phyloP scores from a whole-genome alignment of 2,113 vertebrate genomes.

The Ardeotis arabs region DNA sequence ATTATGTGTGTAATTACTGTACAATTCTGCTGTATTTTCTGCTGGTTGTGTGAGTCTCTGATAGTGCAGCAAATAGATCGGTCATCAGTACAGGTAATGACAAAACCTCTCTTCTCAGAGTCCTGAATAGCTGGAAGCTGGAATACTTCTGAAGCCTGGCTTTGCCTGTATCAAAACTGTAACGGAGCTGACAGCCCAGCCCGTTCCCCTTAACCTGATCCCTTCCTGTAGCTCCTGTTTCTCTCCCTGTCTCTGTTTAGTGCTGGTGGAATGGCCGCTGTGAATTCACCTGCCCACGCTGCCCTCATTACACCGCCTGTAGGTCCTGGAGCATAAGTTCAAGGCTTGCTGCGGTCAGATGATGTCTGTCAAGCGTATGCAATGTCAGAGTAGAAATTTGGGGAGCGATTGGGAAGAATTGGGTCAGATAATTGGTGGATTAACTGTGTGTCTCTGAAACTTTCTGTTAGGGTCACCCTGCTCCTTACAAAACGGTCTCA shows the following conservation, averaged over 20 bases:
- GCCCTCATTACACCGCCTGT: not conserved
- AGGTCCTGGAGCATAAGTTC: not conserved
- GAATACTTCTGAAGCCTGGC: not conserved
- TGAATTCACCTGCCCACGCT: not conserved
- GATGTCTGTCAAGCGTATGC: not conserved
- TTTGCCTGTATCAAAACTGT: not conserved
- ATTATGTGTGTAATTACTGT: not conserved
- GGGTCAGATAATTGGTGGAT: not conserved
- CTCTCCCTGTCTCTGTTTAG: not conserved
- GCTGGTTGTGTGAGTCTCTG: not conserved
- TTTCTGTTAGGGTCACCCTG: slow-evolving; percentile 83
- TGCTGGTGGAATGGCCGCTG: not conserved
- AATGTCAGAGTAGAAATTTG: not conserved
- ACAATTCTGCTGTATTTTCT: not conserved
- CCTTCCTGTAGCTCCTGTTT: not conserved
- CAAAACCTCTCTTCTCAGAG: not conserved
- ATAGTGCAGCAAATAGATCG: not conserved
- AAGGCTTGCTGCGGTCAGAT: not conserved
- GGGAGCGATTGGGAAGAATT: not conserved
- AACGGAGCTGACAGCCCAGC: not conserved
- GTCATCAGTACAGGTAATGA: not conserved
- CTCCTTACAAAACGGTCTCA: slow-evolving; percentile 91
- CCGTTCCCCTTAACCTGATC: not conserved
- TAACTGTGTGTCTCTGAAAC: not conserved
- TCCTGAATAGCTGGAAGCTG: not conserved